A percentile compares a stretch with the other conserved stretches of the same genome.
Conservation (phyloP, 2,888 invertebrate genomes). For the Sesamia inferens region DNA sequence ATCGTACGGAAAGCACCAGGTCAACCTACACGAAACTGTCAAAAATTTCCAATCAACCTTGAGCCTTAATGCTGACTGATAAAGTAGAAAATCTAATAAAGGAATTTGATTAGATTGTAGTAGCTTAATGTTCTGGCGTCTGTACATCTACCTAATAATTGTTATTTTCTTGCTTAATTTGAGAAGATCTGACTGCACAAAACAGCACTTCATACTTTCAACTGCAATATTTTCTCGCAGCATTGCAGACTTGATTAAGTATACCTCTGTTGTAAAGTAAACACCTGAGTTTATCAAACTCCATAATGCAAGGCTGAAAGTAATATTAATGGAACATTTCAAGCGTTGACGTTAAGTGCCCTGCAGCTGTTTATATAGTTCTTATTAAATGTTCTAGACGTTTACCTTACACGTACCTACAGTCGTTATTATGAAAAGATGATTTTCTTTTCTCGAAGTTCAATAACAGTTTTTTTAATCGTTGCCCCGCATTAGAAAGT, state of each 20-base stretch:
- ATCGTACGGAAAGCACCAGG: too few relatives aligned
- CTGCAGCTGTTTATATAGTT: slow-evolving; percentile 6
- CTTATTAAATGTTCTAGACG: slow-evolving; percentile 31
- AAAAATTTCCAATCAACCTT: too few relatives aligned
- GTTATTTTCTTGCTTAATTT: too few relatives aligned
- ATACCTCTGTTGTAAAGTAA: background rate
- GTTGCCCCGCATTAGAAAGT: too few relatives aligned
- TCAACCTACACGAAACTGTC: too few relatives aligned
- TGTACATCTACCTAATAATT: too few relatives aligned
- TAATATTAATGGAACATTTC: slow-evolving; percentile 25
- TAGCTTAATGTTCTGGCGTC: too few relatives aligned
- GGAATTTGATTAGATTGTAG: too few relatives aligned
- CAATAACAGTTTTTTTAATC: too few relatives aligned
- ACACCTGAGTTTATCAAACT: background rate
- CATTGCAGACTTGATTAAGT: background rate
- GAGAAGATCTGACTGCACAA: background rate
- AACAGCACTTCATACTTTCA: background rate
- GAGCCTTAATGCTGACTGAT: too few relatives aligned
- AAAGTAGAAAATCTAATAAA: too few relatives aligned
- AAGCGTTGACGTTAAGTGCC: slow-evolving; percentile 28
- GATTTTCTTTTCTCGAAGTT: too few relatives aligned
- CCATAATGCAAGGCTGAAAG: slow-evolving; percentile 16
- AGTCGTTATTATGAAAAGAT: background rate
- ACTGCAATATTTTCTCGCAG: background rate
- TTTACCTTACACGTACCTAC: slow-evolving; percentile 8